Evolutionary conservation across 2,888 invertebrate species (phyloP), one percentile per base, ranked within the genome.

Genomic region (Liposcelis brunnea): DNA sequence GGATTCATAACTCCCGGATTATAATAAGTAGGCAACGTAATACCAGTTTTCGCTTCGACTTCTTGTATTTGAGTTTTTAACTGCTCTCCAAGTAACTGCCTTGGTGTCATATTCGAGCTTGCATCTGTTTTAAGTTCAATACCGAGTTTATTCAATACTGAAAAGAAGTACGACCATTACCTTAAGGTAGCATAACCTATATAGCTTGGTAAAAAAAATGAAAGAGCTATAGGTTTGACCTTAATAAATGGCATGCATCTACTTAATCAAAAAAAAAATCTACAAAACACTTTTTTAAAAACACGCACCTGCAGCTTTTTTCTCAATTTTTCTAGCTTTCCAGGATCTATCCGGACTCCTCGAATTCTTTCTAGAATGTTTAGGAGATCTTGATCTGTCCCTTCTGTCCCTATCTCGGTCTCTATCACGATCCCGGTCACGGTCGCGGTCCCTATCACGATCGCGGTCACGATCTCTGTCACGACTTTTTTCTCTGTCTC

Each of bases 1-100:
- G 82, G 75, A 58, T 79, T 78, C n/a, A 81, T 74, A 15, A 77
- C 74, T 31, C 74, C 70, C 1, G 82, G 77, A 61, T 81, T 83
- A 59, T 79, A 83, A 62, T 78, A 85, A 45, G 75, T 74, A 4
- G 80, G 81, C 37, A 74, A 60, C 40, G 65, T 63, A 1, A 69
- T 64, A 4, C 68, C 70, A 12, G 68, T 67, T 46, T 64, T 54
- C 32, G 55, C 55, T 50, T 59, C 58, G 12, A 56, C 55, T 52
- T 59, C 40, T 40, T 35, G 35, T 15, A 35, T 16, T 35, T 35
- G 35, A 5, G 35, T 35, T 16, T 35, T 35, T 16, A 35, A 16
- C 16, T 35, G 35, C 16, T 35, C 35, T 7, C 35, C 35, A 35
- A 15, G 16, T 10, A 35, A 15, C 10, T 35, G 15, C 16, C 35